These are phyloP conservation scores for Drosophila tani DNA, from an alignment of 1,140 invertebrate genomes.

Conservation along the genomic window DNA sequence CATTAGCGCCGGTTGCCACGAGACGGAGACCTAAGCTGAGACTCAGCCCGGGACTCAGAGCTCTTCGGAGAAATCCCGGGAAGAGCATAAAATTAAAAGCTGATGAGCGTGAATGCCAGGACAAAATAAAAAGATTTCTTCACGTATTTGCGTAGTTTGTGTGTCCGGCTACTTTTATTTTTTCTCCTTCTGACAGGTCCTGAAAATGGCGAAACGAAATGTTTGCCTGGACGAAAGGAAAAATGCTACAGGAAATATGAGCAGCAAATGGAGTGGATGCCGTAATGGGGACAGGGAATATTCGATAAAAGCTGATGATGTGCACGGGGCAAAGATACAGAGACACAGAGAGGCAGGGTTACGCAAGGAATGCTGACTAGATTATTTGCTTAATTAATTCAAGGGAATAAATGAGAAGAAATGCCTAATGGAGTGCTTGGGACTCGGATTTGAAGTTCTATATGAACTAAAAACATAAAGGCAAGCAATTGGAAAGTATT, in stretches of 20 bases:
- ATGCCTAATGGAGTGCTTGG: no score
- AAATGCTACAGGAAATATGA: conserved; percentile 54
- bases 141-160: conserved; percentile 72
- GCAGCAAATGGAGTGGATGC: conserved; percentile 18
- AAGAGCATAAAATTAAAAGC: conserved; percentile 84
- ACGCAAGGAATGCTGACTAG: neutral
- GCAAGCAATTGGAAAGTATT: no score
- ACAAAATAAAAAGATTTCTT: conserved; percentile 82
- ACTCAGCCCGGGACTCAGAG: conserved; percentile 15
- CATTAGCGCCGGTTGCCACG: conserved; percentile 76
- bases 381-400: conserved; percentile 16
- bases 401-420: neutral
- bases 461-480: no score
- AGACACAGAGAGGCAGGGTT: neutral
- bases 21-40: conserved; percentile 30
- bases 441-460: neutral
- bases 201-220: conserved; percentile 18
- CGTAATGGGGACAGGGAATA: conserved; percentile 4
- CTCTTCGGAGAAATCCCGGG: conserved; percentile 21
- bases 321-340: neutral
- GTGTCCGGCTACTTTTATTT: conserved; percentile 38
- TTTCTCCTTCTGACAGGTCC: conserved; percentile 4
- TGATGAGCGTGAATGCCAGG: conserved; percentile 75
- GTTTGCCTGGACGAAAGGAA: conserved; percentile 28
- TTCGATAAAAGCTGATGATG: conserved; percentile 39